Evolutionary conservation across 2,113 vertebrate genomes (phyloP).

Genomic region (Puntigrus tetrazona): DNA sequence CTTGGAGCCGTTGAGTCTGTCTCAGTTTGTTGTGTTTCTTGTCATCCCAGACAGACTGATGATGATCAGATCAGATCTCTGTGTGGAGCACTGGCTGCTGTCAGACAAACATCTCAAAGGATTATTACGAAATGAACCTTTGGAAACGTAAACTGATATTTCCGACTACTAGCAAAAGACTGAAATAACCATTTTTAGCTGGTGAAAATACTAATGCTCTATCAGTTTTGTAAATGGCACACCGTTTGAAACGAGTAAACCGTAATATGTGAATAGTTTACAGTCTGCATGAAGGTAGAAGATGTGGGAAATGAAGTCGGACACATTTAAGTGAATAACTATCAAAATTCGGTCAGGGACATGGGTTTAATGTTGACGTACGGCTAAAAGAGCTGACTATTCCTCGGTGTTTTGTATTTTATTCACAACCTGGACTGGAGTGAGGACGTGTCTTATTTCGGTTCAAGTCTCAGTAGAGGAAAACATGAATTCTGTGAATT

Average conservation of each 20-base stretch:
- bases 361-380: not conserved
- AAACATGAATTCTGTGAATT: constrained; percentile 54
- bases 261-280: not conserved
- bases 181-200: no score
- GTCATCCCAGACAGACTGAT: no score
- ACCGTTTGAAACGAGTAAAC: not conserved
- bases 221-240: not conserved
- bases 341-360: not conserved
- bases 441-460: not conserved
- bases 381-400: constrained; percentile 7
- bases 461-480: not conserved
- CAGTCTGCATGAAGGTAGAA: constrained; percentile 24
- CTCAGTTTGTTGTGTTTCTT: no score
- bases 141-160: no score
- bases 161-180: no score
- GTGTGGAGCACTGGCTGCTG: no score
- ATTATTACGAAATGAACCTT: no score
- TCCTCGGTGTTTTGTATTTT: not conserved
- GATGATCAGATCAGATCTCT: no score
- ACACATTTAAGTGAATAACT: not conserved
- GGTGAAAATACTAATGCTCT: no score
- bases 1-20: no score
- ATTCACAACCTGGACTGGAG: not conserved
- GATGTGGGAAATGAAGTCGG: not conserved
- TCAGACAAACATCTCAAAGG: no score